A percentile compares a stretch with the other conserved stretches of the same genome.
phyloP scores from a whole-genome alignment of 2,888 invertebrate genomes.

The Pedicia rivosa region DNA sequence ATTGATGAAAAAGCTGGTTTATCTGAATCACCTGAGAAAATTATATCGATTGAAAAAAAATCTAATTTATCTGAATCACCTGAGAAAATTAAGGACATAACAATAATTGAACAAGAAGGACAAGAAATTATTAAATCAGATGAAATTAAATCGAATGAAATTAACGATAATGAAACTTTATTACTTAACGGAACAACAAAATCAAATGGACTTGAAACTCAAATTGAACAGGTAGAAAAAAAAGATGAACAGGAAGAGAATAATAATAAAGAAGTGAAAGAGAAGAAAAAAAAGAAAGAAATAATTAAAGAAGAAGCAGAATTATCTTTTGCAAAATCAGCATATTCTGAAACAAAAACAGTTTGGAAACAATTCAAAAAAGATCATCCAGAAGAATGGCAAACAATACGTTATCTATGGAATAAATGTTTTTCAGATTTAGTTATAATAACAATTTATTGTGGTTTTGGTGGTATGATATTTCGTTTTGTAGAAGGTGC shows the following conservation, averaged over 20 bases:
- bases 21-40: no score
- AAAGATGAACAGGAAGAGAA: constrained; percentile 24
- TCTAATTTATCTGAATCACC: background rate
- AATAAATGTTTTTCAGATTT: constrained; percentile 53
- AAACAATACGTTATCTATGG: constrained; percentile 36
- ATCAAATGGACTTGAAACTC: background rate
- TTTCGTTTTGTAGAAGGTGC: constrained; percentile 73
- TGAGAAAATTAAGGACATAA: background rate
- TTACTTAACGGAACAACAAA: no score
- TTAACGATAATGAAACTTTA: no score
- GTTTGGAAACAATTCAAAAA: constrained; percentile 42
- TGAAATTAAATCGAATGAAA: background rate
- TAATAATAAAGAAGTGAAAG: constrained; percentile 24
- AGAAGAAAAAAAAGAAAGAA: constrained; percentile 16
- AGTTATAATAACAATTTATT: constrained; percentile 51
- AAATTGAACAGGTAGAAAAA: constrained; percentile 13
- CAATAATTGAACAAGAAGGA: background rate
- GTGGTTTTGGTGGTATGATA: constrained; percentile 63
- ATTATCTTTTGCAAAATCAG: constrained; percentile 28
- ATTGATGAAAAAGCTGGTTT: no score
- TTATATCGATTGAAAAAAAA: no score
- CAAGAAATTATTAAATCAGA: background rate
- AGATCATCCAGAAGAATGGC: constrained; percentile 39
- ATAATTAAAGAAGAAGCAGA: constrained; percentile 20
- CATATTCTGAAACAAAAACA: constrained; percentile 30